Evolutionary conservation across 2,888 invertebrate genomes (phyloP), one percentile per base, ranked within the genome.

Genomic region (Dryadula phaetusa): DNA sequence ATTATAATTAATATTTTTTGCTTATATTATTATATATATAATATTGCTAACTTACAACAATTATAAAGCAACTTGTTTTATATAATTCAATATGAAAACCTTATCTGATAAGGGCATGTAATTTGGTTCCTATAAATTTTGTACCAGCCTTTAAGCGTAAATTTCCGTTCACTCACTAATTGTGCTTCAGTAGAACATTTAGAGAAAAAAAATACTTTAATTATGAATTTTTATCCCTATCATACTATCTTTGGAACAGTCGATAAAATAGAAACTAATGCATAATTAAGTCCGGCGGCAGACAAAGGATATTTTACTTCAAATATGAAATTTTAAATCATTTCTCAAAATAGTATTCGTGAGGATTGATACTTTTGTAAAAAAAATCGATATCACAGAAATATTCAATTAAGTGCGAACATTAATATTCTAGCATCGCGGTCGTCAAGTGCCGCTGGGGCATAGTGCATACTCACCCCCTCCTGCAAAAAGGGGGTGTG

Each of bases 371-470:
- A 40, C 40, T 32, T 22, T 34, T n/a, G 16, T 10, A 52, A 56
- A 83, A n/a, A 85, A 82, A 80, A 79, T 82, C 82, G 74, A 86
- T 86, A 82, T 81, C 80, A 84, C 81, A 82, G 82, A 90, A 84
- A 86, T 87, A 87, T 88, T 88, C 84, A 88, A 90, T 89, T 87
- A 89, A 82, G 84, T 86, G 77, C 74, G 77, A 78, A 78, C 89
- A 90, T 90, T 90, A 90, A 90, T 90, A 90, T 90, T 90, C 87
- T 84, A 90, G 84, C 78, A 82, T 80, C 84, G 87, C 83, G 88
- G 87, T 86, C 86, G 88, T 85, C 85, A 90, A 88, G 90, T 82
- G 85, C 77, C 83, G 81, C 75, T 75, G 76, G 79, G 85, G 85
- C 82, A 88, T 90, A 89, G 89, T 89, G 82, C 83, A 79, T 56